Evolutionary conservation across 2,113 vertebrate species (phyloP).

Genomic region (Dromiciops gliroides): DNA sequence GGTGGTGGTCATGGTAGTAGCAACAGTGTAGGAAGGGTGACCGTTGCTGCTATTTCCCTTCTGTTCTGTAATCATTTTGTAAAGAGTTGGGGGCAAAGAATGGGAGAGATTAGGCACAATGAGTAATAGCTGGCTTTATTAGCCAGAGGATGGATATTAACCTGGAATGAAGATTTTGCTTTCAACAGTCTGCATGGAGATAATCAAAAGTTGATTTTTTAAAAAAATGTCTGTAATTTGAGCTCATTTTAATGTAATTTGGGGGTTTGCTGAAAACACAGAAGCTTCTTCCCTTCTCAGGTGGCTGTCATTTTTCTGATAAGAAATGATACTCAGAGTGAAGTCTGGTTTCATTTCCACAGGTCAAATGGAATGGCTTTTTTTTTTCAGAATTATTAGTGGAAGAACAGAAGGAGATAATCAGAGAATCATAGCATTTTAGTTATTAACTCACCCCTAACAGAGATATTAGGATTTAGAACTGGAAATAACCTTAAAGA

Average conservation of each 20-base stretch:
- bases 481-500: background rate
- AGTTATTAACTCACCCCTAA: background rate
- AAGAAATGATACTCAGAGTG: constrained; percentile 42
- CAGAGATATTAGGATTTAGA: background rate
- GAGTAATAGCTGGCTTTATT: background rate
- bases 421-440: background rate
- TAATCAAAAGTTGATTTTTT: background rate
- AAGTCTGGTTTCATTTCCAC: constrained; percentile 9
- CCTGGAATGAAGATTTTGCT: background rate
- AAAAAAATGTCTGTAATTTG: constrained; percentile 8
- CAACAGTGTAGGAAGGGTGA: background rate
- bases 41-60: background rate
- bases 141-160: background rate
- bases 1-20: background rate
- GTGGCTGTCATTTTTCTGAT: background rate
- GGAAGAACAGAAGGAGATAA: background rate
- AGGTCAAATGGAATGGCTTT: constrained; percentile 17
- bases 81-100: background rate
- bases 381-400: constrained; percentile 4
- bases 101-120: background rate
- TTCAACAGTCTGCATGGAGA: background rate
- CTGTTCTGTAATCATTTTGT: background rate
- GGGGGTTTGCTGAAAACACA: constrained; percentile 5
- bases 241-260: constrained; percentile 37
- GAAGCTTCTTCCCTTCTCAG: constrained; percentile 26